Evolutionary conservation across 2,888 invertebrate genomes (phyloP).

Genomic region (Amphimallon solstitiale): DNA sequence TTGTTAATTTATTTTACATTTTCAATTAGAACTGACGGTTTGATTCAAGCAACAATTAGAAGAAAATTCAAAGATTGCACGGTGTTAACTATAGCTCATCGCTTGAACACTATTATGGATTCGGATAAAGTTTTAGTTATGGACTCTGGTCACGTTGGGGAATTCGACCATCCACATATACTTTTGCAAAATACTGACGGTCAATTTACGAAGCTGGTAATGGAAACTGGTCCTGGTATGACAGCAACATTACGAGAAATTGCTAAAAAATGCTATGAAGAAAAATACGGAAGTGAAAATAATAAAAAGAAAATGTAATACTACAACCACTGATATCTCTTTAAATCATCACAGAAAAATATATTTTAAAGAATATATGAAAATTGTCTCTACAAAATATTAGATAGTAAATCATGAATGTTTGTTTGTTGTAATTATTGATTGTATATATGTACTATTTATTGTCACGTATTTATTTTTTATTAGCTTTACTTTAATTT

Average conservation of each 20-base stretch:
- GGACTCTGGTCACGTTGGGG: conserved; percentile 79
- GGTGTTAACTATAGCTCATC: conserved; percentile 84
- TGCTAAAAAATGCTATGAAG: conserved; percentile 50
- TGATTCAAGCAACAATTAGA: conserved; percentile 83
- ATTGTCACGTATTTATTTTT: no score
- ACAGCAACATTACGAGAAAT: conserved; percentile 43
- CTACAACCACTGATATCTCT: no score
- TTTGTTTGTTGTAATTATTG: no score
- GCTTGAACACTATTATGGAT: conserved; percentile 86
- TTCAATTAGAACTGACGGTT: conserved; percentile 75
- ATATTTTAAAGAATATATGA: no score
- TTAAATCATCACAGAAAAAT: no score
- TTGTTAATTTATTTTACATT: conserved; percentile 1
- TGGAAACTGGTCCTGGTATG: conserved; percentile 71
- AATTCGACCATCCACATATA: conserved; percentile 81
- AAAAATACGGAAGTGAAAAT: conserved; percentile 51
- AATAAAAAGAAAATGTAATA: neutral
- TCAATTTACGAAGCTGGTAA: conserved; percentile 73
- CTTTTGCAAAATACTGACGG: conserved; percentile 68
- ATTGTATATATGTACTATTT: no score
- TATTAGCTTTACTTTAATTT: no score
- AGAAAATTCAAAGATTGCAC: conserved; percentile 79
- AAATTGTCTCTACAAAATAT: no score
- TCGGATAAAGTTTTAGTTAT: conserved; percentile 84
- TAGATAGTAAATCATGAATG: no score